Evolutionary conservation across 2,888 invertebrate species (phyloP).

Genomic region (Drosophila nr. medialis): DNA sequence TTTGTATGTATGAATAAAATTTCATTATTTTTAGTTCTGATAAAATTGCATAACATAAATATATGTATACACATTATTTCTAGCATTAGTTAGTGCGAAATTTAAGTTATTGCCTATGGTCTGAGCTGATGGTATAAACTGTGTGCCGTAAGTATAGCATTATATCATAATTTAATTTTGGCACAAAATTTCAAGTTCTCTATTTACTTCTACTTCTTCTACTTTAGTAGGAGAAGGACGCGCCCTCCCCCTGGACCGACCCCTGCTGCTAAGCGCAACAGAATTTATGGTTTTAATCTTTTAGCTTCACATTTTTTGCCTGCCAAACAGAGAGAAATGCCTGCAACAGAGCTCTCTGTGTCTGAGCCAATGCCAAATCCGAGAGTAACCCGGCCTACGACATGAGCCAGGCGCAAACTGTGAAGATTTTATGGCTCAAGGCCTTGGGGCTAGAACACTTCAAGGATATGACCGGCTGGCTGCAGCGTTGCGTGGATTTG

Average conservation of each 20-base stretch:
- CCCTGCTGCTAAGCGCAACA: constrained; percentile 50
- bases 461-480: constrained; percentile 54
- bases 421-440: constrained; percentile 74
- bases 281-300: constrained; percentile 81
- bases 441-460: constrained; percentile 59
- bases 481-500: constrained; percentile 51
- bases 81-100: not conserved
- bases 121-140: not conserved
- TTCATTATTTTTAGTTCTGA: not conserved
- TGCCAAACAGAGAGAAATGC: constrained; percentile 48
- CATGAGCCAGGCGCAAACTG: constrained; percentile 39
- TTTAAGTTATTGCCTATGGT: not conserved
- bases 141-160: constrained; percentile 18
- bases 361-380: constrained; percentile 45
- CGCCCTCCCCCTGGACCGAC: constrained; percentile 9
- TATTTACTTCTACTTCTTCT: constrained; percentile 21
- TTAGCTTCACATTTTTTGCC: constrained; percentile 65
- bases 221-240: constrained; percentile 14
- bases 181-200: constrained; percentile 20
- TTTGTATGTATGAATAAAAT: not conserved
- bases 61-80: not conserved
- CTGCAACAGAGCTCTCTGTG: constrained; percentile 39
- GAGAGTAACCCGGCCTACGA: constrained; percentile 44
- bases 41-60: not conserved
- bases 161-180: constrained; percentile 46